Percentiles rank a stretch among this genome's conserved stretches.
Conservation (phyloP, 2,888 invertebrate genomes). For the Nemapogon koenigi region DNA sequence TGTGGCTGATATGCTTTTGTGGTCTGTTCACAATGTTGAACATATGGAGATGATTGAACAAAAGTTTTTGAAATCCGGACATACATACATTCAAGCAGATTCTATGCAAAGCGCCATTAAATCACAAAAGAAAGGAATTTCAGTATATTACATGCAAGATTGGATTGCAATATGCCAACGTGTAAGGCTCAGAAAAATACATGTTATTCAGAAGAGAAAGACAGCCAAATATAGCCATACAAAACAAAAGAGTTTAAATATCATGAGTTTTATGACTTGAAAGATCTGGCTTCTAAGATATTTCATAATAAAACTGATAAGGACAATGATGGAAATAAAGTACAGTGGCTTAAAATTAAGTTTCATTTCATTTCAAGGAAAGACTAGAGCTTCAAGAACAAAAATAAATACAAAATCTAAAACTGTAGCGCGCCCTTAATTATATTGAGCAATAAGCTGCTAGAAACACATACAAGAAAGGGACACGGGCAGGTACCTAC, state of each 20-base stretch:
- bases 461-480: no score
- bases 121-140: slow-evolving; percentile 2
- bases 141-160: neutral
- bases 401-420: neutral
- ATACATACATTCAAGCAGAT: slow-evolving; percentile 12
- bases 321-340: neutral
- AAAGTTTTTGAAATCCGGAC: slow-evolving; percentile 11
- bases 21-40: neutral
- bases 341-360: slow-evolving; percentile 7
- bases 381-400: neutral
- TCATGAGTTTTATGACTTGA: slow-evolving; percentile 7
- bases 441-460: no score
- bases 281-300: slow-evolving; percentile 4
- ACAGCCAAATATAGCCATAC: neutral
- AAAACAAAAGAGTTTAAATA: slow-evolving; percentile 7
- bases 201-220: neutral
- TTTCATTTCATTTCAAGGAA: no score
- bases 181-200: neutral
- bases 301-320: slow-evolving; percentile 3
- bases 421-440: no score
- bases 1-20: neutral
- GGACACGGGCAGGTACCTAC: no score
- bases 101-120: slow-evolving; percentile 11
- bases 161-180: slow-evolving; percentile 3
- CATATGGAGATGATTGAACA: slow-evolving; percentile 2